phyloP scores from a whole-genome alignment of 2,888 invertebrate species.

The Leistus spinibarbis region DNA sequence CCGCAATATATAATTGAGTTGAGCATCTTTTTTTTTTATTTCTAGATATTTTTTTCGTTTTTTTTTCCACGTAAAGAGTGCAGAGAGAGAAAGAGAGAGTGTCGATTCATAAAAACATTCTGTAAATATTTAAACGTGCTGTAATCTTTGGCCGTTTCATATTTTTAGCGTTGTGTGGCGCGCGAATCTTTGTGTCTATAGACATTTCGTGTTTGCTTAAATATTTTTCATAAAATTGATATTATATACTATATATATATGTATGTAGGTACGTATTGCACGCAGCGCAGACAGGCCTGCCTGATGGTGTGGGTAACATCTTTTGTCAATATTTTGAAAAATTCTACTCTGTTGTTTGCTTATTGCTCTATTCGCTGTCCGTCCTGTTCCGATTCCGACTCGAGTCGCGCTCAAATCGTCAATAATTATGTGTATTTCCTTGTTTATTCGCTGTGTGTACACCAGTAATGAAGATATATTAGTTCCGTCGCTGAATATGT shows the following conservation, averaged over 20 bases:
- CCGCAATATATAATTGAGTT: too few species aligned
- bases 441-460: too few species aligned
- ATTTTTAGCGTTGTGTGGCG: conserved; percentile 28
- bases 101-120: conserved; percentile 39
- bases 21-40: too few species aligned
- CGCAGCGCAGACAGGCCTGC: conserved; percentile 47
- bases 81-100: too few species aligned
- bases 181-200: conserved; percentile 57
- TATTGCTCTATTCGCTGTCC: conserved; percentile 37
- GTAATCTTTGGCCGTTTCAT: conserved; percentile 40
- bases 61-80: neutral
- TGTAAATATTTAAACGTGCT: conserved; percentile 39
- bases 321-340: conserved; percentile 55
- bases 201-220: conserved; percentile 57
- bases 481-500: too few species aligned
- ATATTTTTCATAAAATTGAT: conserved; percentile 59
- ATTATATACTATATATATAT: conserved; percentile 53
- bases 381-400: neutral
- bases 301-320: conserved; percentile 45
- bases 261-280: neutral
- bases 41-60: too few species aligned
- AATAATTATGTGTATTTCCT: neutral
- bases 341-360: conserved; percentile 33
- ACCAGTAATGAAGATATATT: too few species aligned
- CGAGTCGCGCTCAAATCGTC: neutral